Evolutionary conservation across 1,140 invertebrate species (phyloP), one percentile per base, ranked within the genome.

Genomic region (Drosophila punjabiensis): DNA sequence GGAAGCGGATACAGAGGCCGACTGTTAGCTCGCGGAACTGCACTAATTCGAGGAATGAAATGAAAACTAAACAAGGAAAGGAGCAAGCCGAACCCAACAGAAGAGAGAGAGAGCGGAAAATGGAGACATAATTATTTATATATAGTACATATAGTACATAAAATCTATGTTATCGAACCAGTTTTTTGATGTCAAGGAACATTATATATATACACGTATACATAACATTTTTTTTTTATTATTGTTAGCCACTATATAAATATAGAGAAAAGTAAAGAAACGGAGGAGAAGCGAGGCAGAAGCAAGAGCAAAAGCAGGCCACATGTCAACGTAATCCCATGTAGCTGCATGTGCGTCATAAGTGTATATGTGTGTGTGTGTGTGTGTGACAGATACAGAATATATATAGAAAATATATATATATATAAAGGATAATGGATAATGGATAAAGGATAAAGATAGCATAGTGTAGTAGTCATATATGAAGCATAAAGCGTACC

Each of bases 21-120:
- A 79, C 20, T 91, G 87, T 91, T 90, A 88, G 85, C 85, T 89
- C 35, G 37, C 64, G 67, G 62, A 35, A 35, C 32, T 55, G n/a
- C 14, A 55, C 11, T 33, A 18, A 53, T n/a, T 1, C 10, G 7
- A n/a, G 16, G 0, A 0, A 20, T 18, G 30, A 3, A 66, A 16
- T 2, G 1, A 20, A 2, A n/a, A 33, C 13, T 20, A 20, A 20
- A 4, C 6, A 18, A 55, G 33, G 24, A 14, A 50, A 3, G 24
- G 3, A 50, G 30, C 11, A 14, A 30, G 20, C 11, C 18, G 48
- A 71, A 39, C 66, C 66, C 47, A 28, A 63, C n/a, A 47, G 13
- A 1, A n/a, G n/a, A 9, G 30, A 56, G 20, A 32, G 52, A 8
- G 35, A 55, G 52, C 32, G 11, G 1, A 33, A 18, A 39, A 53